Evolutionary conservation across 2,888 invertebrate species (phyloP), one percentile per base, ranked within the genome.

Genomic region (Gonocerus acuteangulatus): DNA sequence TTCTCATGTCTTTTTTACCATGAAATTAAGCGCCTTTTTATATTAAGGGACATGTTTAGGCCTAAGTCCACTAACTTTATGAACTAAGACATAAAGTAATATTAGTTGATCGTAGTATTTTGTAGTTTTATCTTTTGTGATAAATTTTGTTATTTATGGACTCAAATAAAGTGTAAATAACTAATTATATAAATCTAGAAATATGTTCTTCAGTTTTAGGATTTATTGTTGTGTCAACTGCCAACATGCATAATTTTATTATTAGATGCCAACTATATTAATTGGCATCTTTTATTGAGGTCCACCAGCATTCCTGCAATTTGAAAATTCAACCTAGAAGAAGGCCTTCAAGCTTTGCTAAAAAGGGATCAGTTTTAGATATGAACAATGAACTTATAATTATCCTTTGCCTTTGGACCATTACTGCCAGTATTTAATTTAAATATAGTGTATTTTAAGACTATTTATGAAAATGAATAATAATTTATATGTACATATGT

Each of bases 351-450:
- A 18, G 45, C 45, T 56, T 23, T 27, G 56, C 1, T 16, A 56
- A 32, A 57, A 57, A 32, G 45, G 57, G 57, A 57, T 57, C 57
- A 47, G 16, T 57, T 45, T 13, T 32, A 57, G 21, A 22, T 57
- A 51, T 45, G 23, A 47, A 47, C 13, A 45, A 54, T 3, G 36
- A 54, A 54, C 13, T 23, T 22, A 36, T n/a, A 54, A 45, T 22
- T 57, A 22, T 27, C 42, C 34, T 57, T 57, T 42, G 57, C 45
- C 57, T 57, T 57, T 57, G 57, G 47, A 57, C 57, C 47, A 57
- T 45, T 57, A 57, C 57, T 57, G 57, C 57, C 57, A 57, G 57
- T 45, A 57, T 57, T 57, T 45, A 44, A 57, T 57, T 57, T 57
- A 32, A 44, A 57, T 56, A 45, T 32, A 57, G 57, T 57, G 42